Evolutionary conservation across 2,888 invertebrate species (phyloP), one percentile per base, ranked within the genome.

Genomic region (Monochamus alternatus): DNA sequence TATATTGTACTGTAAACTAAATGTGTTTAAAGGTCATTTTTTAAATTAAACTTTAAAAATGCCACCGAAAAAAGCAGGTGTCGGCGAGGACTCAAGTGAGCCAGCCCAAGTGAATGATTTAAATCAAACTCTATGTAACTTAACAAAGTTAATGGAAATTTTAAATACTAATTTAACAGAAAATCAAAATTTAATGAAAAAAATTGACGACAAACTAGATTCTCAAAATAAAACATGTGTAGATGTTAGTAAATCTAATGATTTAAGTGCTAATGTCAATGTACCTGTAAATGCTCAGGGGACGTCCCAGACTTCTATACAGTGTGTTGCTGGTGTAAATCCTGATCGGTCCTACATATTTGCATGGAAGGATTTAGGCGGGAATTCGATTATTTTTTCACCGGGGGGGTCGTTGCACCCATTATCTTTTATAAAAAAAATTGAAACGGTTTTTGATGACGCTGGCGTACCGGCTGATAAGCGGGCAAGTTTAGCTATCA

Each of bases 51-150:
- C 38, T 38, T 82, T 90, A 14, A 78, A 79, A 1, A n/a, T 91
- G 0, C 85, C 89, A 0, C 90, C 91, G 0, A 88, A 89, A 76
- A 86, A 87, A 14, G 89, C 90, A 12, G 72, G 88, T 64, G 81
- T 5, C 5, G 83, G 43, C 89, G 92, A 0, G 82, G 80, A 77
- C 85, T 85, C 79, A 82, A 52, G 14, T 52, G 14, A 14, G n/a
- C 38, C 47, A 5, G 12, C 47, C 3, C 5, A 47, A 47, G 5
- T 59, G 31, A 22, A 59, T 5, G 38, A 32, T 62, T 8, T 62
- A n/a, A 32, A 32, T 62, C 9, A 62, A n/a, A 32, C 62, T 32
- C 38, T 62, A 38, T 3, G 3, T 32, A 62, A 9, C 32, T 3
- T 62, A n/a, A 62, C 62, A 38, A n/a, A n/a, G 8, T 10, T 62